A percentile compares a stretch with the other conserved stretches of the same genome.
These are phyloP conservation scores for Diloba caeruleocephala DNA, from an alignment of 2,888 invertebrate species.

Conservation along the genomic window DNA sequence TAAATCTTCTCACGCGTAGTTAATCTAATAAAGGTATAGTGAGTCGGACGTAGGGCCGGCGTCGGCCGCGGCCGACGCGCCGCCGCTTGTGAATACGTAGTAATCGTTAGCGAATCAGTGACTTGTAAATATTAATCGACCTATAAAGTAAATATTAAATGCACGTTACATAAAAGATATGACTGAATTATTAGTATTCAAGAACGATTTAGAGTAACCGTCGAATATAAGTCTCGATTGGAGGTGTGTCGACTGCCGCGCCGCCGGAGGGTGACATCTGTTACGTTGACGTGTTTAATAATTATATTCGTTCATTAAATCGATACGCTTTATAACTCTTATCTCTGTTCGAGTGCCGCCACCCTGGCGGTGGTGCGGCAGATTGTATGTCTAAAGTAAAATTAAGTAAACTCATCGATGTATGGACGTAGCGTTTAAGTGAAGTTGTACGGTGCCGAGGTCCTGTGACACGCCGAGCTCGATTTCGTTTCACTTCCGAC, in stretches of 20 bases:
- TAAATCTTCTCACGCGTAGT: slow-evolving; percentile 76
- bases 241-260: slow-evolving; percentile 68
- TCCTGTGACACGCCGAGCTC: slow-evolving; percentile 74
- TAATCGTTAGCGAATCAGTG: slow-evolving; percentile 75
- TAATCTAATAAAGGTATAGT: slow-evolving; percentile 69
- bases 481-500: slow-evolving; percentile 67
- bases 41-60: slow-evolving; percentile 62
- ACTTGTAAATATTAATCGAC: slow-evolving; percentile 81
- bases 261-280: slow-evolving; percentile 63
- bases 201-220: slow-evolving; percentile 74
- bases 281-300: slow-evolving; percentile 71
- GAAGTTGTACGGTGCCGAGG: slow-evolving; percentile 78
- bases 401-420: slow-evolving; percentile 72
- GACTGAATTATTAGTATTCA: slow-evolving; percentile 80
- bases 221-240: slow-evolving; percentile 75
- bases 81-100: slow-evolving; percentile 77
- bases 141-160: slow-evolving; percentile 69
- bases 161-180: slow-evolving; percentile 79
- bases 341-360: slow-evolving; percentile 67
- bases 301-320: slow-evolving; percentile 79
- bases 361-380: slow-evolving; percentile 69
- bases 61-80: slow-evolving; percentile 51
- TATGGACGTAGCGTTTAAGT: slow-evolving; percentile 71
- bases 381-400: slow-evolving; percentile 75
- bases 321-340: slow-evolving; percentile 85